Percentiles rank a stretch among this genome's conserved stretches.
phyloP scores from a whole-genome alignment of 2,888 invertebrate genomes.

The Cyclophora albipunctata region DNA sequence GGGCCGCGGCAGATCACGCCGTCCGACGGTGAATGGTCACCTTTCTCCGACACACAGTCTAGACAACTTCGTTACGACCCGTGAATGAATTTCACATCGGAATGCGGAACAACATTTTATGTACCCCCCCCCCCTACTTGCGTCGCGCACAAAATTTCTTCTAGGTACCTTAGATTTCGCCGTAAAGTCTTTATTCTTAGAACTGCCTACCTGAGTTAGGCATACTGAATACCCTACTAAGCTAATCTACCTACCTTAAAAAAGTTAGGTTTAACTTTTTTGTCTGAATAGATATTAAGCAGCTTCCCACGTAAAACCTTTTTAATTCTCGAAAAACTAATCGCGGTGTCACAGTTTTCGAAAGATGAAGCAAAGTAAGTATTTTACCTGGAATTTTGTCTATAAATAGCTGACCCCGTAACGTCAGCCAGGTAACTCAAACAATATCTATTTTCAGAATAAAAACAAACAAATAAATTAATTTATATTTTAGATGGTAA shows the following conservation, averaged over 20 bases:
- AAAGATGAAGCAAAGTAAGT: too few species aligned
- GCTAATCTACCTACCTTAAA: too few species aligned
- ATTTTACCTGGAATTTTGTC: slow-evolving; percentile 8
- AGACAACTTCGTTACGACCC: slow-evolving; percentile 62
- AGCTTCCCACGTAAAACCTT: too few species aligned
- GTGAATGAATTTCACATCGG: slow-evolving; percentile 70
- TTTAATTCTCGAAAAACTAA: too few species aligned
- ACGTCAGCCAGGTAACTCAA: too few species aligned
- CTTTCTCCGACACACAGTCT: slow-evolving; percentile 74
- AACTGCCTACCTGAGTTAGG: too few species aligned
- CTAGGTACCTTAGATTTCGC: slow-evolving; percentile 30
- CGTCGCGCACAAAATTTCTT: slow-evolving; percentile 35
- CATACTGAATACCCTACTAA: too few species aligned
- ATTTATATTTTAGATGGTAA: too few species aligned
- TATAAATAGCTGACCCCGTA: slow-evolving; percentile 1
- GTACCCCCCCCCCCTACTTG: slow-evolving; percentile 22
- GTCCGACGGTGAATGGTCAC: slow-evolving; percentile 68
- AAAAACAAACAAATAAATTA: too few species aligned
- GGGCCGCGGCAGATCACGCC: slow-evolving; percentile 33
- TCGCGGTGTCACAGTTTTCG: neutral
- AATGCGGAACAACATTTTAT: slow-evolving; percentile 69
- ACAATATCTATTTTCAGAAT: too few species aligned
- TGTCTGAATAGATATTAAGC: too few species aligned
- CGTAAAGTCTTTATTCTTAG: slow-evolving; percentile 17
- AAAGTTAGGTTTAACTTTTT: too few species aligned